Base-by-base conservation (phyloP, 2,797 vertebrate species). In the Pelobates cultripes region DNA sequence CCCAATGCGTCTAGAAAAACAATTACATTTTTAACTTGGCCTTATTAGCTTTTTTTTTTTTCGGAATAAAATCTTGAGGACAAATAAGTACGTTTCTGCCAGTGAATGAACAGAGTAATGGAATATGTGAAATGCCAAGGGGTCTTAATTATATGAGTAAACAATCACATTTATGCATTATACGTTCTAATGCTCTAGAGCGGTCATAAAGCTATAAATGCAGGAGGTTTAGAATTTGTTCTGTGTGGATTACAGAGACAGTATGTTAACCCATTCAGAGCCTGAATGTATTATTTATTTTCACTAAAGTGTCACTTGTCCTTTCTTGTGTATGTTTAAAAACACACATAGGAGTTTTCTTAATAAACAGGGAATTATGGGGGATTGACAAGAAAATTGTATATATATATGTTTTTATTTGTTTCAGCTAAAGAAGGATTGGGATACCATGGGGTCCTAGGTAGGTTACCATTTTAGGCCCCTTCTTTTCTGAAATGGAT, bases 1-100 rank as follows among this genome's bases (percentile, higher is more conserved):
- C 79, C 41, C 75, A 70, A 28, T 28, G 83, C 70, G 63, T 82
- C 82, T 82, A 72, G 43, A 79, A 84, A 76, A 77, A 76, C 85
- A 66, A 87, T 83, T 79, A 81, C 69, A 40, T 70, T 85, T 85
- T 83, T 41, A 89, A 44, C 53, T 85, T 57, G 42, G 63, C 66
- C 81, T 88, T 42, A 88, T 87, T 88, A 89, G 80, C 70, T 78
- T 81, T 71, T 81, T 28, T n/a, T n/a, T 70, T 79, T 84, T 47
- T 68, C 57, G 84, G 15, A 79, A 74, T 55, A 67, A 8, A 87
- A 70, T 63, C 77, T 87, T 81, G 70, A 43, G 78, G 79, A 86
- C 67, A 44, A 70, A 82, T 60, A 88, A 89, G 83, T 0, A 74
- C 82, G 82, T 75, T 80, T 87, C 86, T 80, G 78, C 84, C 85